Evolutionary conservation across 2,888 invertebrate species (phyloP).

Genomic region (Cryptocephalus moraei): DNA sequence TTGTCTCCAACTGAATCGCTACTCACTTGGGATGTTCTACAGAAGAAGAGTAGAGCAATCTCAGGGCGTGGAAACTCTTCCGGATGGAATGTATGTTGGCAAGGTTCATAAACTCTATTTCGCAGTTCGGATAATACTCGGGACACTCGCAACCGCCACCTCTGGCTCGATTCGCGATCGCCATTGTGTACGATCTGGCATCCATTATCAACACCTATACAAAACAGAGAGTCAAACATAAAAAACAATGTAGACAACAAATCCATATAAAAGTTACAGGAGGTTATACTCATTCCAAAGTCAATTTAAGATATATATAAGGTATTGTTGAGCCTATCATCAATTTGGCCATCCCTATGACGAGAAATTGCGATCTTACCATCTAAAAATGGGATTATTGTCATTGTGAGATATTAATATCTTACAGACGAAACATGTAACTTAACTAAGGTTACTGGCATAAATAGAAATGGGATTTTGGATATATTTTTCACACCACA

Average conservation of each 20-base stretch:
- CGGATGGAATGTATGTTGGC: constrained; percentile 96
- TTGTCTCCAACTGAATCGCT: not conserved
- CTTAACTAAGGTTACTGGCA: too few species aligned
- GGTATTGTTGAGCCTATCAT: too few species aligned
- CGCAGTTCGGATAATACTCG: constrained; percentile 90
- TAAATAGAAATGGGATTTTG: too few species aligned
- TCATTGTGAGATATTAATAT: too few species aligned
- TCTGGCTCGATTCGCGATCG: constrained; percentile 90
- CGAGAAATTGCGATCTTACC: too few species aligned
- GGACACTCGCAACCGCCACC: constrained; percentile 95
- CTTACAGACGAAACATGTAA: too few species aligned
- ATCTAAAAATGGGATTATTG: too few species aligned
- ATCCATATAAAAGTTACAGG: too few species aligned
- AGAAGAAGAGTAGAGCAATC: constrained; percentile 68
- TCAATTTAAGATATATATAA: too few species aligned
- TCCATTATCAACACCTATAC: constrained; percentile 79
- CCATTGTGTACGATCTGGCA: constrained; percentile 91
- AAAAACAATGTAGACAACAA: constrained; percentile 1
- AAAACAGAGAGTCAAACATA: constrained; percentile 3
- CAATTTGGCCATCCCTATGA: too few species aligned
- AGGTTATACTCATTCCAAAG: too few species aligned
- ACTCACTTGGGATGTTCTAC: constrained; percentile 69
- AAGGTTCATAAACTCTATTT: constrained; percentile 94
- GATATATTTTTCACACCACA: too few species aligned
- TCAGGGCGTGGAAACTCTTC: constrained; percentile 80